These are phyloP conservation scores for Lasaia peninsularis DNA, from an alignment of 1,140 invertebrate species.

Conservation along the genomic window DNA sequence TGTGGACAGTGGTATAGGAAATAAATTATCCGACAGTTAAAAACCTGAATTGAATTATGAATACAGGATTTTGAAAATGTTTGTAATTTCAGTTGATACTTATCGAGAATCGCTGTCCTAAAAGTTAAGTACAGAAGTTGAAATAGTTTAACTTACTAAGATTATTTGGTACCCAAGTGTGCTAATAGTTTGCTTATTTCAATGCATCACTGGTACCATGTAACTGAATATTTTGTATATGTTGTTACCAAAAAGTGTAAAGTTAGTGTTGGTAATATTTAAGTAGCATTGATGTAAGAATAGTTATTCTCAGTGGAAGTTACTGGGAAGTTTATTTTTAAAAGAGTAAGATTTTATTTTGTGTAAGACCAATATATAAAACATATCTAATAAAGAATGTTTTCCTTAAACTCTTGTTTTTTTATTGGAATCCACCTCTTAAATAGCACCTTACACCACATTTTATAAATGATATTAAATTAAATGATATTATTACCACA, in stretches of 20 bases:
- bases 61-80: no score
- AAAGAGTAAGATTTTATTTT: constrained; percentile 71
- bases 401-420: constrained; percentile 24
- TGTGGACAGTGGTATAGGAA: no score
- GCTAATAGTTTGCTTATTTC: neutral
- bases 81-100: no score
- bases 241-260: constrained; percentile 69
- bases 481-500: no score
- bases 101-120: no score
- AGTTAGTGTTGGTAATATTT: constrained; percentile 62
- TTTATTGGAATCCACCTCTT: no score
- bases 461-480: no score
- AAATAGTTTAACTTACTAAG: no score
- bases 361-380: constrained; percentile 70
- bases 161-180: neutral
- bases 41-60: no score
- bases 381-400: constrained; percentile 56
- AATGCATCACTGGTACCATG: constrained; percentile 1
- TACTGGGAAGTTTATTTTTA: constrained; percentile 71
- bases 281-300: constrained; percentile 63
- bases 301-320: constrained; percentile 59
- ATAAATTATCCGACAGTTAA: no score
- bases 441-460: no score
- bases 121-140: no score
- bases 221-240: constrained; percentile 30